Base-by-base conservation (phyloP, 2,888 invertebrate genomes). In the Barypeithes pellucidus region DNA sequence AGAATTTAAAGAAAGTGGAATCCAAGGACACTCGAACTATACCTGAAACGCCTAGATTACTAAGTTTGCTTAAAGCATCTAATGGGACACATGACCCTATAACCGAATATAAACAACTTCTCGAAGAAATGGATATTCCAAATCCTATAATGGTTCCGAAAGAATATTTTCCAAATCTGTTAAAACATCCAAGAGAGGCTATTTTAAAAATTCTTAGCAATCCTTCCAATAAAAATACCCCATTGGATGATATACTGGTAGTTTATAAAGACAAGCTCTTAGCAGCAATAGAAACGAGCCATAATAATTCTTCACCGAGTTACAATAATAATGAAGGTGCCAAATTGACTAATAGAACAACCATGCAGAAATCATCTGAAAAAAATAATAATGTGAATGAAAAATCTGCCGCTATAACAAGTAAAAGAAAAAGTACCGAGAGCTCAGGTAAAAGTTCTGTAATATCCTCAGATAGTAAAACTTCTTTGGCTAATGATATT, bases 61-160 rank as follows among this genome's bases (percentile, higher is more conserved):
- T 88, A 39, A 87, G 88, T 74, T 78, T 88, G 63, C 78, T 88
- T n/a, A 86, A 86, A 36, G 83, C 80, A 47, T 84, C 83, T 16
- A 87, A 88, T 39, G 90, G 90, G 79, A 88, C 87, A n/a, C 61
- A 77, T 39, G 89, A 89, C 82, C 92, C 95, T 0, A 82, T 94
- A 5, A 90, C 90, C 72, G 95, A 95, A 82, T 86, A 95, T 8
- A 90, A 92, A 77, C 88, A 91, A 81, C 87, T 95, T 22, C 88
- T 93, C 74, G 88, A 88, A 59, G 91, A 91, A 80, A 89, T 92
- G 81, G 90, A 91, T 83, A 90, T 95, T 82, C 95, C 95, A 47
- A 94, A 95, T 87, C 95, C 95, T 9, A 88, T 95, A 80, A 85
- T 95, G 73, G 91, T 95, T 75, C 95, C 95, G 62, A 92, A 93